phyloP scores from a whole-genome alignment of 2,797 vertebrate genomes.

The Xiphophorus birchmanni region DNA sequence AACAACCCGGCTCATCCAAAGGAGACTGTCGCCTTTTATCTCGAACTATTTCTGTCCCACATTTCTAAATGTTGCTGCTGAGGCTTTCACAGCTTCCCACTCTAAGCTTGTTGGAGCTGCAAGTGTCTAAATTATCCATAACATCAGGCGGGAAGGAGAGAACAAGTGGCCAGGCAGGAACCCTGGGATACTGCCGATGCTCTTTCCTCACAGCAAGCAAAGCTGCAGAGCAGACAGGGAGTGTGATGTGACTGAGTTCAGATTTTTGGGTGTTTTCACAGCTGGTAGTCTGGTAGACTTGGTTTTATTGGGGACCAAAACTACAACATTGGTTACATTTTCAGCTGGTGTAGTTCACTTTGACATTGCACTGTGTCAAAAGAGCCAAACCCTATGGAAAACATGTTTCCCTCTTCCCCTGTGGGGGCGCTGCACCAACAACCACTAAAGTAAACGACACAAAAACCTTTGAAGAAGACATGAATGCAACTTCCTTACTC shows the following conservation, averaged over 20 bases:
- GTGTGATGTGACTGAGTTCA: background rate
- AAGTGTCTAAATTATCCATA: slow-evolving; percentile 78
- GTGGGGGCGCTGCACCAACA: no score
- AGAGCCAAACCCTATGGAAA: no score
- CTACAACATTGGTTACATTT: no score
- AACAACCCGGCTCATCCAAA: slow-evolving; percentile 29
- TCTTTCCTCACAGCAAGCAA: slow-evolving; percentile 55
- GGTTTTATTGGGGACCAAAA: no score
- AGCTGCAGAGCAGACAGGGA: slow-evolving; percentile 44
- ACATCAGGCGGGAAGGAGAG: slow-evolving; percentile 63
- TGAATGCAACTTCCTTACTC: no score
- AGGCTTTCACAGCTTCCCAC: slow-evolving; percentile 48
- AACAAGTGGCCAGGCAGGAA: slow-evolving; percentile 57
- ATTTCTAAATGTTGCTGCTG: slow-evolving; percentile 35
- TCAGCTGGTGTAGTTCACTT: no score
- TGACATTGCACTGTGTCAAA: no score
- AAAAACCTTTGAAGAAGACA: no score
- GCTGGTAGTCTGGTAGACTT: no score
- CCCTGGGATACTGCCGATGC: slow-evolving; percentile 56
- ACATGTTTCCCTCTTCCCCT: no score
- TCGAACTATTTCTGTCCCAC: slow-evolving; percentile 50
- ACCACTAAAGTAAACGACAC: no score
- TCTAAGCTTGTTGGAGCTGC: slow-evolving; percentile 47
- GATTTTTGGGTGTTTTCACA: background rate
- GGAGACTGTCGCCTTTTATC: slow-evolving; percentile 32